These are phyloP conservation scores for Hippocampus guttulatus DNA, from an alignment of 2,113 vertebrate species.

Conservation along the genomic window DNA sequence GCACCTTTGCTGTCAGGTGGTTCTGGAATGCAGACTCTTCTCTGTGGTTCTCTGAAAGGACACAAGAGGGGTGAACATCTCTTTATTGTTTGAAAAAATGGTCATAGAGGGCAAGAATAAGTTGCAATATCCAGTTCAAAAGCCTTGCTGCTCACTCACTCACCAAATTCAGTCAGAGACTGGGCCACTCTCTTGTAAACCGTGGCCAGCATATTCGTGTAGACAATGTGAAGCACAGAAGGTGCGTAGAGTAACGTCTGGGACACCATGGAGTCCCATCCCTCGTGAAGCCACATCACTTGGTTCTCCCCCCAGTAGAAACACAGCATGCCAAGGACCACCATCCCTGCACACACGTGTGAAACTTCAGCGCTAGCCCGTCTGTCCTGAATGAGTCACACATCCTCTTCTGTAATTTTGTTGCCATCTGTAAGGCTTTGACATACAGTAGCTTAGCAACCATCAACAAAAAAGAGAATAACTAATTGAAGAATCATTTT, in stretches of 20 bases:
- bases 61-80: background rate
- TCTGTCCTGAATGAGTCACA: background rate
- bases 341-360: conserved; percentile 52
- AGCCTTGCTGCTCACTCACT: conserved; percentile 26
- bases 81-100: background rate
- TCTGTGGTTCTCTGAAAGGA: conserved; percentile 74
- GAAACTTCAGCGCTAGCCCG: background rate
- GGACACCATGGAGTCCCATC: conserved; percentile 57
- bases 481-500: background rate
- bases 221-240: conserved; percentile 73
- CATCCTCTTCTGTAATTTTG: background rate
- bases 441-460: background rate
- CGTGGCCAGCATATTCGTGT: conserved; percentile 69
- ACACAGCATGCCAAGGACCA: conserved; percentile 68
- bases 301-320: conserved; percentile 73
- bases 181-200: conserved; percentile 66
- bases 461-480: background rate
- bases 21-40: conserved; percentile 74
- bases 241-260: conserved; percentile 64
- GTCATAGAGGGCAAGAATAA: background rate
- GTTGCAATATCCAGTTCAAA: background rate
- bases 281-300: conserved; percentile 52
- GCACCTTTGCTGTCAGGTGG: conserved; percentile 74
- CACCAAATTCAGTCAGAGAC: conserved; percentile 74
- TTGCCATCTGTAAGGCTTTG: background rate